Evolutionary conservation across 1,140 invertebrate genomes (phyloP), one percentile per base, ranked within the genome.

Genomic region (Glomeris maerens): DNA sequence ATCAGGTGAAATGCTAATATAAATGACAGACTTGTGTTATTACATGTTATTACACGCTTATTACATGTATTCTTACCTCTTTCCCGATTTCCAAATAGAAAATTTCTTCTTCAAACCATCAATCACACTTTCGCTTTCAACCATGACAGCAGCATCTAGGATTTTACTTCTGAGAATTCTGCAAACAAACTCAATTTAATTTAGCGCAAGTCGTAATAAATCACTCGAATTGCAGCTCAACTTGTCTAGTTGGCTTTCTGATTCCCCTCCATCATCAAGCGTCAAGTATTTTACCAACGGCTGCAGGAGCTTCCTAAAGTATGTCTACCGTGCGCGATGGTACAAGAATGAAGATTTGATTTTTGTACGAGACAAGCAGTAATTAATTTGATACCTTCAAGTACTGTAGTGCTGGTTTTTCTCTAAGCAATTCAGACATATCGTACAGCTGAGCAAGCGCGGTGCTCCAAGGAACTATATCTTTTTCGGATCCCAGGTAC

Each of bases 401-500:
- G 5, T 55, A 50, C 22, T 57, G 57, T 40, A 60, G 62, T 1
- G 74, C 70, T 0, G 75, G 68, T 49, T 78, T 77, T 57, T 80
- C 79, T 20, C 75, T 74, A 36, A 86, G 65, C 61, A 78, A 73
- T 46, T 72, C 70, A 52, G 75, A 77, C 73, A 83, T 79, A 3
- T 74, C 72, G 49, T 77, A 71, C 2, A 86, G 70, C 66, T 84
- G 81, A 49, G 72, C 69, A 0, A 80, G 66, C 0, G 81, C 79
- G 0, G 80, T 81, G 2, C 75, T 72, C 81, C 81, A 84, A 1
- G 81, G 81, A 2, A 80, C 76, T 59, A 82, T 83, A 53, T 83
- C 79, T 7, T 70, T 70, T 62, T 87, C 84, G 3, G 77, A 74
- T 5, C 75, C 59, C 10, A 89, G 67, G 65, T 86, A 87, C 42